Percentiles rank a stretch among this genome's conserved stretches.
Evolutionary conservation across 2,797 vertebrate species (phyloP).

Genomic region (Argyrosomus regius): DNA sequence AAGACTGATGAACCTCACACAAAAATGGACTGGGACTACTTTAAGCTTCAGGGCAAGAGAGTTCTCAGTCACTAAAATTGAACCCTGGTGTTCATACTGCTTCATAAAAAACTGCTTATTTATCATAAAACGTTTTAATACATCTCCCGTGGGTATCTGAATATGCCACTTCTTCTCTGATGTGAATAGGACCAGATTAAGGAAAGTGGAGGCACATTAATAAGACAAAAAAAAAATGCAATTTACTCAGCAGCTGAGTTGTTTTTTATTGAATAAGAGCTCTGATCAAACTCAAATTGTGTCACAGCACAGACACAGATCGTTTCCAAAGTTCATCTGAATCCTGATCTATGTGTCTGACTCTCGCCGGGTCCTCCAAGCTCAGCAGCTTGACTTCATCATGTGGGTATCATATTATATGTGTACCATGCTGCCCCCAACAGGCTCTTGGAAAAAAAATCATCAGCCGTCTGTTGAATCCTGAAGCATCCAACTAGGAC

Average conservation of each 20-base stretch:
- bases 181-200: neutral
- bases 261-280: slow-evolving; percentile 7
- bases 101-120: slow-evolving; percentile 42
- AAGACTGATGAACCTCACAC: slow-evolving; percentile 71
- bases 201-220: neutral
- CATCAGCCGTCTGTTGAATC: slow-evolving; percentile 37
- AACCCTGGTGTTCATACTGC: slow-evolving; percentile 28
- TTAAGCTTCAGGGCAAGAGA: slow-evolving; percentile 57
- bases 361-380: slow-evolving; percentile 29
- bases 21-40: slow-evolving; percentile 67
- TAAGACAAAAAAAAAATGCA: neutral
- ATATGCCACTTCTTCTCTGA: neutral
- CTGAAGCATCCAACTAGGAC: slow-evolving; percentile 18
- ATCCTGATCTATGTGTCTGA: slow-evolving; percentile 47
- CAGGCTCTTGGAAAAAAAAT: slow-evolving; percentile 69
- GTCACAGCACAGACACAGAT: slow-evolving; percentile 3
- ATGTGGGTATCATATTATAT: slow-evolving; percentile 57
- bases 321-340: slow-evolving; percentile 39
- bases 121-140: slow-evolving; percentile 26
- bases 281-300: neutral
- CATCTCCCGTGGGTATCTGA: slow-evolving; percentile 4
- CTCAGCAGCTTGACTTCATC: slow-evolving; percentile 58
- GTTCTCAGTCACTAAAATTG: slow-evolving; percentile 57
- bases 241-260: slow-evolving; percentile 1
- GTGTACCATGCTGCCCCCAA: slow-evolving; percentile 87